These are phyloP conservation scores for Eolophus roseicapilla DNA, from an alignment of 2,113 vertebrate genomes.

Conservation along the genomic window DNA sequence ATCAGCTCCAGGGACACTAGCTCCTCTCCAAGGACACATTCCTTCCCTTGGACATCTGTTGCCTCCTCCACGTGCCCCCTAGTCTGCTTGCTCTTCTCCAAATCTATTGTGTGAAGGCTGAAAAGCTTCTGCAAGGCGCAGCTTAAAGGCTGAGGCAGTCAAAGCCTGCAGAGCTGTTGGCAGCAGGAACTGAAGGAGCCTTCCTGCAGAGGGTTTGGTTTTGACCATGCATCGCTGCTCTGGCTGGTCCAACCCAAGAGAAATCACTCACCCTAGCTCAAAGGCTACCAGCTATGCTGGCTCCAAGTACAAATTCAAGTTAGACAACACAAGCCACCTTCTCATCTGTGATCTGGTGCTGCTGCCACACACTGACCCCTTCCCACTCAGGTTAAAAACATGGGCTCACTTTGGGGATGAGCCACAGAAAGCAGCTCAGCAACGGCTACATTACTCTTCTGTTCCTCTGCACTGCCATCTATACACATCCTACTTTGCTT, in stretches of 20 bases:
- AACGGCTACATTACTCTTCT: too few species aligned
- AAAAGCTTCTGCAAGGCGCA: neutral
- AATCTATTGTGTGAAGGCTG: accelerated
- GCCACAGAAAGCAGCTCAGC: neutral
- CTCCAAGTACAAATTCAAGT: neutral
- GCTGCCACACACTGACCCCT: neutral
- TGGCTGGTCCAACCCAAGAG: neutral
- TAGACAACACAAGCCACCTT: neutral
- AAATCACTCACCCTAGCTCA: neutral
- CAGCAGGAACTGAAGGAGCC: neutral
- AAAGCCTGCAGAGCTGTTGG: neutral
- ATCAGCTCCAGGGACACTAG: neutral
- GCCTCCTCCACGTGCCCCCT: neutral
- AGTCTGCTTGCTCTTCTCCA: neutral
- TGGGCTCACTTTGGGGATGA: accelerated
- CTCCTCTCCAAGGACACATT: neutral
- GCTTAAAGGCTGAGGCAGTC: neutral
- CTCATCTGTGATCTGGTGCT: neutral
- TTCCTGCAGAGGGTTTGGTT: neutral
- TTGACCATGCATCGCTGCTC: neutral
- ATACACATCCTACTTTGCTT: too few species aligned
- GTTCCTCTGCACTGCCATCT: neutral
- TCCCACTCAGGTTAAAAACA: neutral
- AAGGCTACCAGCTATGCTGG: neutral
- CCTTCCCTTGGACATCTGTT: neutral